Evolutionary conservation across 2,113 vertebrate genomes (phyloP), one percentile per base, ranked within the genome.

Genomic region (Cromileptes altivelis): DNA sequence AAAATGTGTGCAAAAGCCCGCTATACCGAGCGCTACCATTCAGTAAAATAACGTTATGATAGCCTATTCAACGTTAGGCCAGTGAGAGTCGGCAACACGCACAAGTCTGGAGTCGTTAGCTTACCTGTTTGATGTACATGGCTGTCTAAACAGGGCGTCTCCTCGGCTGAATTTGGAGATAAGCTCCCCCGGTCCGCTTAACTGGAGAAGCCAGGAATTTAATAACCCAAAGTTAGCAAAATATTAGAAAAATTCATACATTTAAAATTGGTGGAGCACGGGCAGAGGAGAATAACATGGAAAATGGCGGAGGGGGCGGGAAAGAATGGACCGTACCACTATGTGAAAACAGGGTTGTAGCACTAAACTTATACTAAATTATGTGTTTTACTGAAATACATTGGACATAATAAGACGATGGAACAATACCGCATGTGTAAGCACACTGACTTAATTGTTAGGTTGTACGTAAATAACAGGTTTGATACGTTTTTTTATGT

Each of bases 121-220:
- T 91, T 88, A 96, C 96, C 95, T 96, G 95, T 91, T 96, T 96
- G 90, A 96, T 96, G 86, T 96, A 96, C 95, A 96, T 96, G 85
- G 81, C 86, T 65, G 75, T 61, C 62, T 84, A 56, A 78, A 69
- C 69, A 75, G 60, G 73, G 52, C 64, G 69, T 86, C 84, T 85
- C 85, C 91, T 85, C 4, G 33, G 42, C 70, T 67, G 55, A 85
- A 86, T 52, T 25, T 47, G 81, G 70, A 88, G 81, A 78, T 64
- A 71, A 88, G 71, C 76, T 79, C 87, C 84, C 80, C 80, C 76
- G 73, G 94, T 88, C 88, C 91, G 90, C 85, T 79, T 57, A 68
- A 71, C 74, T 47, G 78, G 88, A 93, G 91, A 92, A 91, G 87
- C 70, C 61, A 76, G 74, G 75, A 72, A 80, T 62, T 56, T 52